A percentile compares a stretch with the other conserved stretches of the same genome.
These are phyloP conservation scores for Melipona bicolor DNA, from an alignment of 2,888 invertebrate genomes.

Conservation along the genomic window DNA sequence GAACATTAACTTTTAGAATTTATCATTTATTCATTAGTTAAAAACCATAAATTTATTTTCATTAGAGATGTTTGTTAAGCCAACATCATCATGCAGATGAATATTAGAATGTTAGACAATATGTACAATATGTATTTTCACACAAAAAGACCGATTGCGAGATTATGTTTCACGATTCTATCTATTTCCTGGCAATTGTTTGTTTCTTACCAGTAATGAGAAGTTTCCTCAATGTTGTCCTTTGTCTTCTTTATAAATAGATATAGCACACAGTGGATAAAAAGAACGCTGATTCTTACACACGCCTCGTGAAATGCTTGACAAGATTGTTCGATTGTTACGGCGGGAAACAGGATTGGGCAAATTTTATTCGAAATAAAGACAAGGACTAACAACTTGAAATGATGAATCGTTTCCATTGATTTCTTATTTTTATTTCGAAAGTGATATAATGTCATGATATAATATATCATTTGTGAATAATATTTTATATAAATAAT, in stretches of 20 bases:
- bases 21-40: background rate
- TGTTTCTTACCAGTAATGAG: constrained; percentile 31
- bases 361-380: too few relatives aligned
- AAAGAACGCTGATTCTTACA: constrained; percentile 6
- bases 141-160: constrained; percentile 2
- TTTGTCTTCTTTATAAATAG: constrained; percentile 27
- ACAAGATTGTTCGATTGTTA: constrained; percentile 15
- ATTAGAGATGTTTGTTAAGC: background rate
- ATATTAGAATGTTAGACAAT: constrained; percentile 51
- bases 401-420: too few relatives aligned
- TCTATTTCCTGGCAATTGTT: constrained; percentile 41
- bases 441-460: too few relatives aligned
- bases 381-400: too few relatives aligned
- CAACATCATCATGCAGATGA: constrained; percentile 2
- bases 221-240: constrained; percentile 37
- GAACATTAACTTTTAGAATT: background rate
- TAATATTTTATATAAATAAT: too few relatives aligned
- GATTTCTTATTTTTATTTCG: too few relatives aligned
- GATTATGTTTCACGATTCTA: constrained; percentile 33
- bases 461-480: too few relatives aligned
- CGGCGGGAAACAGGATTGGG: background rate
- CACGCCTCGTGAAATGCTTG: background rate
- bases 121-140: constrained; percentile 42
- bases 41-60: background rate
- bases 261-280: background rate